Evolutionary conservation across 2,797 vertebrate genomes (phyloP).

Genomic region (Remorina albescens): DNA sequence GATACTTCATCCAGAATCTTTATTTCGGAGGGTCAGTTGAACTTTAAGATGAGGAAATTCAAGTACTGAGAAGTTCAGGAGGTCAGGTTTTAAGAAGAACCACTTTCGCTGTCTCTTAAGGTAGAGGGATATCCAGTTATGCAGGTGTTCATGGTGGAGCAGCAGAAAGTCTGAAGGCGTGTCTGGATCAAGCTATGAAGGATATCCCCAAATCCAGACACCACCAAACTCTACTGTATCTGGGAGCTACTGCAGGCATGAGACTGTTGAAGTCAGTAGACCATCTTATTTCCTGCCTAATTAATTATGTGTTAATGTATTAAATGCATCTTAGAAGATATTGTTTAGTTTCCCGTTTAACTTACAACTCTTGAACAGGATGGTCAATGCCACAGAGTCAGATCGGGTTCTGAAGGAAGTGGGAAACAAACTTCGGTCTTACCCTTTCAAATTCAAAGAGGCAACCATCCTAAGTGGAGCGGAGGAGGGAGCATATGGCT

Average conservation of each 20-base stretch:
- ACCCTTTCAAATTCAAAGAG: conserved; percentile 85
- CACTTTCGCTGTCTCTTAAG: conserved; percentile 61
- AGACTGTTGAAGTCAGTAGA: conserved; percentile 65
- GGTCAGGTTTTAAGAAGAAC: conserved; percentile 17
- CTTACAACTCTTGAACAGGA: conserved; percentile 36
- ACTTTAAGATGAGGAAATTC: conserved; percentile 17
- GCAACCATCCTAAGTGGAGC: conserved; percentile 85
- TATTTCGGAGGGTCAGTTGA: not conserved
- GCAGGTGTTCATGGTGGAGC: conserved; percentile 71
- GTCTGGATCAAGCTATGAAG: conserved; percentile 80
- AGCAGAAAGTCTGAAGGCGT: conserved; percentile 79
- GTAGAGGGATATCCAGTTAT: conserved; percentile 87
- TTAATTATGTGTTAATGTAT: not conserved
- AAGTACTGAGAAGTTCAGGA: conserved; percentile 8
- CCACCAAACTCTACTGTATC: conserved; percentile 78
- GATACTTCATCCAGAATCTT: conserved; percentile 18
- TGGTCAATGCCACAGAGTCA: conserved; percentile 53
- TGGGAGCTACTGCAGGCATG: conserved; percentile 90
- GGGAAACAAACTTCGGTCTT: conserved; percentile 75
- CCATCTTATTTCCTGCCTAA: not conserved
- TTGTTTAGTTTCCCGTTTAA: not conserved
- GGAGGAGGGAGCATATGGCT: conserved; percentile 88
- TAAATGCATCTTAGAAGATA: not conserved
- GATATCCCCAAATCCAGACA: conserved; percentile 81
- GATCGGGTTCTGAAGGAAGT: conserved; percentile 82